phyloP scores from a whole-genome alignment of 92 coral and sea anemone species.

The Palythoa caribaeorum region DNA sequence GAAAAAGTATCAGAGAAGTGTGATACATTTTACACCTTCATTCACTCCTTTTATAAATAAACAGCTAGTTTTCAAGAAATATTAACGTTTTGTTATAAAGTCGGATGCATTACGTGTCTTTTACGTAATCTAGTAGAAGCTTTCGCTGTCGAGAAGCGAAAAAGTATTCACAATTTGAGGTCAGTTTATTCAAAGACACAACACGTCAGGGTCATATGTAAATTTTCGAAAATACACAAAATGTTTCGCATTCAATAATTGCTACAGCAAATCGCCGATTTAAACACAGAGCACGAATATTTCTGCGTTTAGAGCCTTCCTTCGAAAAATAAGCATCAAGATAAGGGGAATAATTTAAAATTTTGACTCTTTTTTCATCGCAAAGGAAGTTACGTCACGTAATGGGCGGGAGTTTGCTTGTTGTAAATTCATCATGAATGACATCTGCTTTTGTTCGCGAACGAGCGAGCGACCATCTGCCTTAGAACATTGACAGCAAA shows the following conservation, averaged over 20 bases:
- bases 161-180: conserved; percentile 40
- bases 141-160: conserved; percentile 8
- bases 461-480: conserved; percentile 81
- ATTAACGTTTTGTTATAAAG: background rate
- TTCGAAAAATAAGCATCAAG: background rate
- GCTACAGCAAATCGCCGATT: background rate
- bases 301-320: background rate
- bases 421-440: conserved; percentile 62
- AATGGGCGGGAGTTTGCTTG: conserved; percentile 73
- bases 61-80: background rate
- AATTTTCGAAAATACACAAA: conserved; percentile 35
- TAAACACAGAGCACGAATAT: background rate
- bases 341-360: background rate
- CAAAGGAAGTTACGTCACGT: conserved; percentile 87
- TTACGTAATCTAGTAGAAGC: background rate
- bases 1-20: conserved; percentile 7
- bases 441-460: conserved; percentile 65
- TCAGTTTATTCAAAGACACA: conserved; percentile 30
- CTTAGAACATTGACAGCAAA: conserved; percentile 59
- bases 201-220: conserved; percentile 45
- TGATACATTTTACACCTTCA: background rate
- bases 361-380: conserved; percentile 4
- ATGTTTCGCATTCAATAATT: background rate
- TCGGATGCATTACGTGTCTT: background rate
- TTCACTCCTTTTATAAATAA: background rate